Evolutionary conservation across 1,140 invertebrate genomes (phyloP).

Genomic region (Danaus plexippus): DNA sequence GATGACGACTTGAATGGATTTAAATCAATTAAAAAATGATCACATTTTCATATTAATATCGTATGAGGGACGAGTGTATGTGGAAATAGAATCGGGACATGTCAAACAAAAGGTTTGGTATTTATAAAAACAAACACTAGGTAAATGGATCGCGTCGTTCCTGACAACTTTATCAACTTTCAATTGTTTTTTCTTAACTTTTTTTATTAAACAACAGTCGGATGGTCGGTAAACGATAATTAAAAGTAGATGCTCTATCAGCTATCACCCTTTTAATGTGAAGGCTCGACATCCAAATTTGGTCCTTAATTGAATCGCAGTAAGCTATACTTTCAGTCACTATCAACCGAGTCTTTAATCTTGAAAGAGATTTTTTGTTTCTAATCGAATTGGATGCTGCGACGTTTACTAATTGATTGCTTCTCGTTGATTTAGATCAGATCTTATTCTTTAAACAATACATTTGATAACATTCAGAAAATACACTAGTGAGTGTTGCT

Average conservation of each 20-base stretch:
- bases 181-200: constrained; percentile 20
- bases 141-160: constrained; percentile 24
- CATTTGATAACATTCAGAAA: neutral
- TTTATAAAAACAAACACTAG: neutral
- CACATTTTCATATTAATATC: no score
- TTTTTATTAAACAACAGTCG: constrained; percentile 39
- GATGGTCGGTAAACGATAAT: constrained; percentile 50
- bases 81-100: neutral
- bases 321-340: no score
- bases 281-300: no score
- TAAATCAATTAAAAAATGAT: no score
- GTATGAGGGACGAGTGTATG: no score
- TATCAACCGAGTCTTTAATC: neutral
- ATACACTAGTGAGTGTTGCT: neutral
- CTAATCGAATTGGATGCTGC: constrained; percentile 34
- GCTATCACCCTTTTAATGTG: neutral
- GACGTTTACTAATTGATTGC: constrained; percentile 40
- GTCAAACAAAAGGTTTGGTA: constrained; percentile 3
- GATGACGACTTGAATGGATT: no score
- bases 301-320: no score
- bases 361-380: constrained; percentile 28
- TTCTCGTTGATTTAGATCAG: constrained; percentile 25
- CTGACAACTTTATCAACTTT: constrained; percentile 37
- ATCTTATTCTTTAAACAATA: constrained; percentile 12
- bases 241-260: constrained; percentile 42